These are phyloP conservation scores for Gandaritis pyraliata DNA, from an alignment of 2,888 invertebrate species.

Conservation along the genomic window DNA sequence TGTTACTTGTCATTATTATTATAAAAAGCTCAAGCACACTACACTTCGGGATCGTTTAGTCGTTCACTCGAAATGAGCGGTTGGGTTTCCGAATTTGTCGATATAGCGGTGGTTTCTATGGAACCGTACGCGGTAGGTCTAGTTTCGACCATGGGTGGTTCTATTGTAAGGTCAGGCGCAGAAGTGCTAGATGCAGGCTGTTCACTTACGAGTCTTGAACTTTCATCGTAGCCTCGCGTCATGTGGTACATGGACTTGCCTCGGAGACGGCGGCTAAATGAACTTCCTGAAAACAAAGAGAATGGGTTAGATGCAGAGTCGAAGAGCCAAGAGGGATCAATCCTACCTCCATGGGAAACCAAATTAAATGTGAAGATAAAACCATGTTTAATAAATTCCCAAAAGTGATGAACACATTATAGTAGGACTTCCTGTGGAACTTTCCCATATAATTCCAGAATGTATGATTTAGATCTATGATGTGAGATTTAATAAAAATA, in stretches of 20 bases:
- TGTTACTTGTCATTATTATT: neutral
- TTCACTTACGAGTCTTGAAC: conserved; percentile 71
- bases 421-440: too few relatives aligned
- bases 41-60: conserved; percentile 56
- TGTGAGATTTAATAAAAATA: too few relatives aligned
- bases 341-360: too few relatives aligned
- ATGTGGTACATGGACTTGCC: conserved; percentile 91
- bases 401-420: too few relatives aligned
- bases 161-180: conserved; percentile 64
- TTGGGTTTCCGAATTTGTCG: conserved; percentile 64
- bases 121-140: conserved; percentile 73
- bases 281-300: conserved; percentile 82
- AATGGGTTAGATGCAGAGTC: neutral
- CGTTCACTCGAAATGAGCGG: conserved; percentile 55
- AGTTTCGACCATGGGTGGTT: conserved; percentile 61
- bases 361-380: too few relatives aligned
- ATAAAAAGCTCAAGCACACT: conserved; percentile 23
- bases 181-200: conserved; percentile 65
- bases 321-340: too few relatives aligned
- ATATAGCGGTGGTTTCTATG: conserved; percentile 59
- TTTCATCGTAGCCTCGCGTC: conserved; percentile 88
- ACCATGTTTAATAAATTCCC: too few relatives aligned
- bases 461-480: too few relatives aligned
- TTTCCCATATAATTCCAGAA: too few relatives aligned
- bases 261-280: conserved; percentile 90